Conservation (phyloP, 2,797 vertebrate species). For the Parauchenoglanis ngamensis region DNA sequence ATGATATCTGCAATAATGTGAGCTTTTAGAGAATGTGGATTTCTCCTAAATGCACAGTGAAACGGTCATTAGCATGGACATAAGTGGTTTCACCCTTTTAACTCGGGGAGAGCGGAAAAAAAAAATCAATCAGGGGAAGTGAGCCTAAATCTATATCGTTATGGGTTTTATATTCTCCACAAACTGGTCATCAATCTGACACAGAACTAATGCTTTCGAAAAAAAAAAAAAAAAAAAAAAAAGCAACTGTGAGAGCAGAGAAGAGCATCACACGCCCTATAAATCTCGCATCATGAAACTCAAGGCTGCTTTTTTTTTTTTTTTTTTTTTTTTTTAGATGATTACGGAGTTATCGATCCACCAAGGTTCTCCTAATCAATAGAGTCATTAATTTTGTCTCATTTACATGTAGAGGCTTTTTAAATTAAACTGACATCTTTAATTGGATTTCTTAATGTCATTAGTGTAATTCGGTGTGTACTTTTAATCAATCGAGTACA, state of each 20-base stretch:
- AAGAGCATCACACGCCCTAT: conserved; percentile 12
- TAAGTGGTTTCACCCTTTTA: conserved; percentile 82
- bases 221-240: conserved; percentile 8
- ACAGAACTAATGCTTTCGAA: conserved; percentile 65
- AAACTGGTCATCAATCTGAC: conserved; percentile 72
- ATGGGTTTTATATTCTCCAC: conserved; percentile 74
- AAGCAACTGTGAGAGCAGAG: conserved; percentile 38
- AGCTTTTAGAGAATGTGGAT: conserved; percentile 77
- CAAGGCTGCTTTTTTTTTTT: conserved; percentile 5
- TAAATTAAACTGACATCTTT: conserved; percentile 33
- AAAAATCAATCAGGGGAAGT: conserved; percentile 79
- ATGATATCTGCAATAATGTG: conserved; percentile 80
- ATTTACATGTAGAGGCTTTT: conserved; percentile 39
- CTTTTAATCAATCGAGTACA: conserved; percentile 33
- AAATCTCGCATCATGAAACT: conserved; percentile 1
- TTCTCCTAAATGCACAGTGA: conserved; percentile 75
- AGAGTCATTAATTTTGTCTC: conserved; percentile 49
- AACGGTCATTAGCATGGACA: conserved; percentile 81
- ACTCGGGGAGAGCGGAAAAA: conserved; percentile 57
- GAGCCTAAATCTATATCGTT: conserved; percentile 79
- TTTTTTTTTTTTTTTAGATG: neutral
- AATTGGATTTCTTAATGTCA: conserved; percentile 46
- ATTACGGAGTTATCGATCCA: conserved; percentile 26
- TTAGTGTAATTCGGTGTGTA: conserved; percentile 34
- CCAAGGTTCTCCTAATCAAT: conserved; percentile 41